Base-by-base conservation (phyloP, 2,888 invertebrate genomes). In the Tetragonisca angustula region DNA sequence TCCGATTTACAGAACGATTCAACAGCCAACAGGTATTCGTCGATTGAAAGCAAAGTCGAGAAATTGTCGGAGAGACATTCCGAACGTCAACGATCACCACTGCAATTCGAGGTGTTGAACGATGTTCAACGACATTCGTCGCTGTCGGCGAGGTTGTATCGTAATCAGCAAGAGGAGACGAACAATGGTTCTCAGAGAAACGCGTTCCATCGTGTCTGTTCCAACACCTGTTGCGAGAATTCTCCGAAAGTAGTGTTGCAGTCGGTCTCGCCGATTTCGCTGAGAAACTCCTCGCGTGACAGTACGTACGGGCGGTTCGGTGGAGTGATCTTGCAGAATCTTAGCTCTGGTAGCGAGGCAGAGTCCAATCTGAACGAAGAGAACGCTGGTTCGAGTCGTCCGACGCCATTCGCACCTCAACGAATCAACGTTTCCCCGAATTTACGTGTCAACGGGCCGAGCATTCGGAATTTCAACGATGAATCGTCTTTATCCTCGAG, bases 271-370 rank as follows among this genome's bases (percentile, higher is more conserved):
- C 69, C 84, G 13, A 43, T 75, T 15, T 32, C 84, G 0, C 13
- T 78, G 68, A 70, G 32, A 36, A 69, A 43, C 24, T 36, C 43
- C 21, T 62, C 71, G 4, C 86, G 84, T 0, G 32, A 2, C 32
- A 87, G 85, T 0, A 88, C 85, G 0, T 87, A 90, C 15, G 82
- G 90, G 11, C 87, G 87, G 5, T 43, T 52, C 0, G 27, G 59
- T 9, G 85, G 87, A 11, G 59, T 89, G 19, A 76, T 87, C 19
- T 79, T 90, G n/a, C 85, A 90, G 56, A 90, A 92, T 70, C 86
- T 90, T 6, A 91, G 88, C 54, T 90, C 91, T 11, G 86, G 73
- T 6, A 92, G 91, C 83, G 92, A 91, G 4, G 86, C 87, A 6
- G 87, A 89, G 15, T 78, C 80, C 36, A 64, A 36, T 5, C 76